These are phyloP conservation scores for Lysiphlebus fabarum DNA, from an alignment of 1,140 invertebrate genomes.

Conservation along the genomic window DNA sequence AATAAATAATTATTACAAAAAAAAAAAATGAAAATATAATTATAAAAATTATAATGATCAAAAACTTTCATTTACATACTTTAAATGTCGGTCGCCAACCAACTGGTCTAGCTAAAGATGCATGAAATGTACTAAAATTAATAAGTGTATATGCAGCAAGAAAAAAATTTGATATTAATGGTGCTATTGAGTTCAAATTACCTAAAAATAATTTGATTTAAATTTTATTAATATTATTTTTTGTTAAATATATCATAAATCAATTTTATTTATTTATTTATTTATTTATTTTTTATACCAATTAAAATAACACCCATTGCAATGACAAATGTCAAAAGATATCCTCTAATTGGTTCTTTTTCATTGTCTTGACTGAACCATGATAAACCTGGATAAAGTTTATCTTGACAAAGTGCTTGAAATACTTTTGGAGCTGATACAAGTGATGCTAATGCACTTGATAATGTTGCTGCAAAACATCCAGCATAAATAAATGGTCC, in stretches of 20 bases:
- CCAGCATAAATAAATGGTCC: constrained; percentile 93
- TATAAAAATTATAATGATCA: too few relatives aligned
- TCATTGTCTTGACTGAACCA: constrained; percentile 93
- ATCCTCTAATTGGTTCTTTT: constrained; percentile 87
- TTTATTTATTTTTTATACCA: too few relatives aligned
- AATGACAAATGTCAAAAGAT: constrained; percentile 87
- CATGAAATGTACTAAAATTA: constrained; percentile 97
- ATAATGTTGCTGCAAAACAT: constrained; percentile 94
- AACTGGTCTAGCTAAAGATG: constrained; percentile 79
- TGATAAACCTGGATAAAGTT: constrained; percentile 87
- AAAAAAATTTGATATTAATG: constrained; percentile 97
- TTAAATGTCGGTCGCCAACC: constrained; percentile 87
- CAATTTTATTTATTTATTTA: too few relatives aligned
- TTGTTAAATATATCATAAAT: too few relatives aligned
- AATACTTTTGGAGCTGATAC: constrained; percentile 94
- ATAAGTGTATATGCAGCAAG: constrained; percentile 94
- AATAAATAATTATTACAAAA: too few relatives aligned
- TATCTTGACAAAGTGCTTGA: constrained; percentile 94
- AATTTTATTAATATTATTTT: constrained; percentile 7
- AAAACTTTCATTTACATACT: too few relatives aligned
- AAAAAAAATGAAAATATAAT: too few relatives aligned
- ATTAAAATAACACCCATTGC: constrained; percentile 83
- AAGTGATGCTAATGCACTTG: constrained; percentile 90
- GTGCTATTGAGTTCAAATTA: constrained; percentile 89
- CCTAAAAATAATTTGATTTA: constrained; percentile 56